Evolutionary conservation across 2,888 invertebrate species (phyloP).

Genomic region (Ptilodon capucinus): DNA sequence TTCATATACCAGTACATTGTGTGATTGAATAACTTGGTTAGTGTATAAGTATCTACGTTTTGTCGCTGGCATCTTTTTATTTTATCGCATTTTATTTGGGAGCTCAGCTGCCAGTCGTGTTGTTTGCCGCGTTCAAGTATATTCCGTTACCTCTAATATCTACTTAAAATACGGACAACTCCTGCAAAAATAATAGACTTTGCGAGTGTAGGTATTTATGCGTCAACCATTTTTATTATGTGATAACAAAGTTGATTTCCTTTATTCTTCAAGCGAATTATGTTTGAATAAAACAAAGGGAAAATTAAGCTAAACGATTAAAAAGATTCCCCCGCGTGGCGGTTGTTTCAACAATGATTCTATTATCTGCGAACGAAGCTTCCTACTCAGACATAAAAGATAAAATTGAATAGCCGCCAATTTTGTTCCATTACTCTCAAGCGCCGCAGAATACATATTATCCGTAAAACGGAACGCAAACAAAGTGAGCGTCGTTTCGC

Average conservation of each 20-base stretch:
- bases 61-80: conserved; percentile 78
- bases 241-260: conserved; percentile 5
- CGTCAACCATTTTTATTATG: background rate
- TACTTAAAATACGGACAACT: conserved; percentile 34
- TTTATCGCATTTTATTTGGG: conserved; percentile 78
- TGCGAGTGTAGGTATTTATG: conserved; percentile 7
- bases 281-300: conserved; percentile 55
- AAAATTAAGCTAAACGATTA: conserved; percentile 72
- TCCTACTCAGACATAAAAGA: conserved; percentile 63
- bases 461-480: conserved; percentile 81
- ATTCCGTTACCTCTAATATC: conserved; percentile 47
- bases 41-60: conserved; percentile 75
- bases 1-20: conserved; percentile 11
- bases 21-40: conserved; percentile 38
- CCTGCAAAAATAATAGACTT: conserved; percentile 18
- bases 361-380: conserved; percentile 64
- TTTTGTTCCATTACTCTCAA: conserved; percentile 78
- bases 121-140: conserved; percentile 66
- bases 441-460: conserved; percentile 74
- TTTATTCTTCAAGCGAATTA: conserved; percentile 12
- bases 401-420: conserved; percentile 76
- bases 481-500: conserved; percentile 79
- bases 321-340: conserved; percentile 61
- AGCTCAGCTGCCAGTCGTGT: conserved; percentile 77
- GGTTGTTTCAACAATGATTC: conserved; percentile 70